These are phyloP conservation scores for Philonicus albiceps DNA, from an alignment of 2,888 invertebrate species.

Conservation along the genomic window DNA sequence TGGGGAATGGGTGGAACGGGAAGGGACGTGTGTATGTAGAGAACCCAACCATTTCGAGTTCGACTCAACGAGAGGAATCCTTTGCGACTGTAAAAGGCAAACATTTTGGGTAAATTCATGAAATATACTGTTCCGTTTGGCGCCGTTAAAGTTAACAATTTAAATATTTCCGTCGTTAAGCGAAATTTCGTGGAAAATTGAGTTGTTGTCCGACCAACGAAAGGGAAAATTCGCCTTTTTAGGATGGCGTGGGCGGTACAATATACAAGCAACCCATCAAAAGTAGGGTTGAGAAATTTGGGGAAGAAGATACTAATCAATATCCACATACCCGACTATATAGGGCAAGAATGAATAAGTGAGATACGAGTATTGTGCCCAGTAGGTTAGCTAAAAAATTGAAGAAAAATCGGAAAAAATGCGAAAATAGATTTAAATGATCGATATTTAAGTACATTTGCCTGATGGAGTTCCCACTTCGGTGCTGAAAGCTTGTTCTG, in stretches of 20 bases:
- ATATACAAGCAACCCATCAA: background rate
- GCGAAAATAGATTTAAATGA: no score
- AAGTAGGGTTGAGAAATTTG: background rate
- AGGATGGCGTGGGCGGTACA: background rate
- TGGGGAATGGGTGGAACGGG: background rate
- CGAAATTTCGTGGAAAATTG: constrained; percentile 47
- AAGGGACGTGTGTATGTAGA: background rate
- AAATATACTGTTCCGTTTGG: constrained; percentile 3
- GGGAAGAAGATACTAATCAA: background rate
- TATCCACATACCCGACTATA: background rate
- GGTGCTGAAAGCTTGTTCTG: no score
- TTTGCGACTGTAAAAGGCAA: background rate
- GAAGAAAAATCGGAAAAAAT: background rate
- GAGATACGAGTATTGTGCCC: no score
- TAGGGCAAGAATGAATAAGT: background rate
- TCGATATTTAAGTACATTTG: no score
- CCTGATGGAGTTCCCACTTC: no score
- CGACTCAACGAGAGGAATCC: background rate
- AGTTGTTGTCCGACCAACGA: constrained; percentile 47
- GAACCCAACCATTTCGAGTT: background rate
- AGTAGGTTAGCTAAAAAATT: background rate
- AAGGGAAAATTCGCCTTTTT: constrained; percentile 45
- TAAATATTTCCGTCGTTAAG: constrained; percentile 34
- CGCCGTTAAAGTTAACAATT: constrained; percentile 39
- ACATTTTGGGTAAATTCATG: constrained; percentile 31